Evolutionary conservation across 2,113 vertebrate genomes (phyloP).

Genomic region (Aplodontia rufa): DNA sequence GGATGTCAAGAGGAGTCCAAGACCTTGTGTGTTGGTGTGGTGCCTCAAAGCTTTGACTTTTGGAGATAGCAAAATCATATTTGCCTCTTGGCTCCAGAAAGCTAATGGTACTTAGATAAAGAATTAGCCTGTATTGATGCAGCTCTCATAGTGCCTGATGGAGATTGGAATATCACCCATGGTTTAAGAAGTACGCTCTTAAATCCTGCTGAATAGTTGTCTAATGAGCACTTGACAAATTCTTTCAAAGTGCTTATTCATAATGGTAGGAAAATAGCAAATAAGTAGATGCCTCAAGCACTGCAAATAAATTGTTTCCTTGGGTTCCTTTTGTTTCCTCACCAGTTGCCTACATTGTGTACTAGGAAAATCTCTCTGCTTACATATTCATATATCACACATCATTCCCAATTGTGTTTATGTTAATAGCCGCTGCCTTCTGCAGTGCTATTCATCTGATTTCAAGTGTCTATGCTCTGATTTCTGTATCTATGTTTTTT

Average conservation of each 20-base stretch:
- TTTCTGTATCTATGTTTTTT: neutral
- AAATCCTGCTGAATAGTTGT: constrained; percentile 12
- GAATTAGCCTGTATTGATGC: constrained; percentile 24
- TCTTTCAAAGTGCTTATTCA: neutral
- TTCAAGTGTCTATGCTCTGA: neutral
- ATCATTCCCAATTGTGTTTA: neutral
- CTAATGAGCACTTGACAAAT: neutral
- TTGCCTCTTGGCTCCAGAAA: neutral
- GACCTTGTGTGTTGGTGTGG: neutral
- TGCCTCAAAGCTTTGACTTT: neutral
- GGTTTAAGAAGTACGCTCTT: constrained; percentile 2
- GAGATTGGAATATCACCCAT: neutral
- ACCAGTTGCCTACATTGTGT: neutral
- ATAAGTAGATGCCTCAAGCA: neutral
- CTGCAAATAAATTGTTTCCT: neutral
- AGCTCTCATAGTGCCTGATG: neutral
- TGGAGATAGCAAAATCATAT: neutral
- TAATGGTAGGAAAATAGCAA: neutral
- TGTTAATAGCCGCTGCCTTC: neutral
- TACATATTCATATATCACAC: neutral
- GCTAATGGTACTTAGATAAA: neutral
- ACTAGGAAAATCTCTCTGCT: constrained; percentile 26
- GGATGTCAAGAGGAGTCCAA: neutral
- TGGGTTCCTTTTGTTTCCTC: neutral
- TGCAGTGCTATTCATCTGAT: neutral